phyloP scores from a whole-genome alignment of 37 sponge, comb jelly and placozoan species.

The Ephydatia muelleri region DNA sequence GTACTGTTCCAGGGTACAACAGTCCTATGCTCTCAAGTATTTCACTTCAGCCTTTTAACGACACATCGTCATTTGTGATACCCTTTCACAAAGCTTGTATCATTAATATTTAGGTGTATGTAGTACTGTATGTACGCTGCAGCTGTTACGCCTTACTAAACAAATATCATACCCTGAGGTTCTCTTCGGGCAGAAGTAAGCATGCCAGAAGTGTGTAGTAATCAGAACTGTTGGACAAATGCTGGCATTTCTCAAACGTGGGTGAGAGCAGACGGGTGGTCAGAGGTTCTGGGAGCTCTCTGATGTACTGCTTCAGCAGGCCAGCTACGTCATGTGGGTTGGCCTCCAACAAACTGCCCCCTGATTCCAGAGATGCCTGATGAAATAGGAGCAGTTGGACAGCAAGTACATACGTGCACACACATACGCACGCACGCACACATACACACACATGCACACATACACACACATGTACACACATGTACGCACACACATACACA shows the following conservation, averaged over 20 bases:
- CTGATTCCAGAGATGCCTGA: conserved; percentile 32
- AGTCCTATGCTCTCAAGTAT: too few species aligned
- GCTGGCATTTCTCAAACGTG: conserved; percentile 21
- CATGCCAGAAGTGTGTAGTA: neutral
- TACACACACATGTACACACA: neutral
- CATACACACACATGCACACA: neutral
- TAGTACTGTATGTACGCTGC: too few species aligned
- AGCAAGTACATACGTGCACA: too few species aligned
- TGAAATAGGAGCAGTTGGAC: neutral
- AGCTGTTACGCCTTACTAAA: too few species aligned
- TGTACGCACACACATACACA: too few species aligned
- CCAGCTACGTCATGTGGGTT: conserved; percentile 61
- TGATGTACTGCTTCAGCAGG: conserved; percentile 66
- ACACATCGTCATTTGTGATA: too few species aligned
- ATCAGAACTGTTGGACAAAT: neutral
- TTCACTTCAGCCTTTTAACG: too few species aligned
- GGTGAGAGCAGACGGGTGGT: conserved; percentile 35
- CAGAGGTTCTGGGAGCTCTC: conserved; percentile 65
- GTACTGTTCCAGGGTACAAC: too few species aligned
- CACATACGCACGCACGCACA: neutral
- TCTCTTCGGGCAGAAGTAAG: neutral
- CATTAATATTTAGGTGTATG: too few species aligned
- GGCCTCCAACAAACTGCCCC: neutral
- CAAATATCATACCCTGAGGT: neutral
- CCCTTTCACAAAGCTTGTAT: too few species aligned